A percentile compares a stretch with the other conserved stretches of the same genome.
These are phyloP conservation scores for Xenentodon cancila DNA, from an alignment of 2,797 vertebrate species.

Conservation along the genomic window DNA sequence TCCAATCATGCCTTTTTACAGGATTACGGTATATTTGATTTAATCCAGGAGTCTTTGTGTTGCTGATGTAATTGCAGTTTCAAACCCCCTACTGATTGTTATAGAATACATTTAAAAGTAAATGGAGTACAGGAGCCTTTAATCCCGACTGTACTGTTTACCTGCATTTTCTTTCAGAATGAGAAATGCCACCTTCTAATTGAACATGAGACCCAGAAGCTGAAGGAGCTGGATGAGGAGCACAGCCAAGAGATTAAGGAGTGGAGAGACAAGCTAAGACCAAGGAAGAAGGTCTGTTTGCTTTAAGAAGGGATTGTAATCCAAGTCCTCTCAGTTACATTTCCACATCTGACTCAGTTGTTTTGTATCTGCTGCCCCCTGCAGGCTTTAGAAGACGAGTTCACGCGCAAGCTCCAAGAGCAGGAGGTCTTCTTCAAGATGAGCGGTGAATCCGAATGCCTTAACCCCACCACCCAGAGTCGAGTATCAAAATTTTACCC, in stretches of 20 bases:
- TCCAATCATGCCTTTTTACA: no score
- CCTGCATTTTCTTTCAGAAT: conserved; percentile 83
- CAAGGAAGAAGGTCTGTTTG: conserved; percentile 91
- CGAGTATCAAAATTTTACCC: conserved; percentile 98
- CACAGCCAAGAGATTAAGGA: conserved; percentile 94
- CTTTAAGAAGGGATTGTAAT: background rate
- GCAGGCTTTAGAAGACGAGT: conserved; percentile 96
- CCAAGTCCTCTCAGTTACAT: background rate
- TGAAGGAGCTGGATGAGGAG: conserved; percentile 97
- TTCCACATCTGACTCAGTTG: background rate
- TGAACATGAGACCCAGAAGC: conserved; percentile 97
- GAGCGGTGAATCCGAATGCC: conserved; percentile 98
- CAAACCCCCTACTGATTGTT: background rate
- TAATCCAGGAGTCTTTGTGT: no score
- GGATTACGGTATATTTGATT: no score
- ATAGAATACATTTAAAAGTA: no score
- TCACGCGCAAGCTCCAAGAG: conserved; percentile 96
- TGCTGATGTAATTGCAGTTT: no score
- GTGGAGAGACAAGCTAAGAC: conserved; percentile 95
- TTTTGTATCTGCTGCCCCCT: conserved; percentile 61
- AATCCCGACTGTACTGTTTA: background rate
- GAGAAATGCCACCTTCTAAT: conserved; percentile 98
- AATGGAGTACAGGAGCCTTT: background rate
- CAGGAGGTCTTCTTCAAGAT: conserved; percentile 99
- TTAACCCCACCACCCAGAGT: conserved; percentile 96